Percentiles rank a stretch among this genome's conserved stretches.
phyloP scores from a whole-genome alignment of 1,140 invertebrate genomes.

The Cyclargus thomasi region DNA sequence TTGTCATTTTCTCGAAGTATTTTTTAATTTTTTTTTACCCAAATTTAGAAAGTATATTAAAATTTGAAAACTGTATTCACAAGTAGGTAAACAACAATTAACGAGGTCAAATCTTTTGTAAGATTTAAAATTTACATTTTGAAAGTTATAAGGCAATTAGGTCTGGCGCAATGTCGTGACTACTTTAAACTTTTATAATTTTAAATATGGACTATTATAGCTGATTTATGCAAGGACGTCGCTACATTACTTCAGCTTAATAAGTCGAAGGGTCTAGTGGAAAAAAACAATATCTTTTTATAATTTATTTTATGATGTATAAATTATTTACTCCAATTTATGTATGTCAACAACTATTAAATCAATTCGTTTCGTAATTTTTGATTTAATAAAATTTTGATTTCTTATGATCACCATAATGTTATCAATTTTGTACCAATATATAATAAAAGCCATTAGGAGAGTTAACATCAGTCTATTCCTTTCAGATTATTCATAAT shows the following conservation, averaged over 20 bases:
- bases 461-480: no score
- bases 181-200: constrained; percentile 3
- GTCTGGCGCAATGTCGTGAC: background rate
- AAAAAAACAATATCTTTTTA: background rate
- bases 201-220: background rate
- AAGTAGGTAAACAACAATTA: constrained; percentile 3
- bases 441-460: no score
- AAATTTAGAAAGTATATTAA: background rate
- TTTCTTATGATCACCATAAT: no score
- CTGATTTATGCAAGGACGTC: constrained; percentile 2
- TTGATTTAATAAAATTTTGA: no score
- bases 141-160: background rate
- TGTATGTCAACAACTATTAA: no score
- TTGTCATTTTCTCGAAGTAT: no score
- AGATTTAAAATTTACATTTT: constrained; percentile 7
- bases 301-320: background rate
- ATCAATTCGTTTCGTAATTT: no score
- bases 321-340: no score
- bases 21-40: no score
- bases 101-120: background rate
- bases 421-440: no score
- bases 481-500: no score
- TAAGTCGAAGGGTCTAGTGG: background rate
- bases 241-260: background rate
- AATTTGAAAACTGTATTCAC: background rate